Evolutionary conservation across 2,113 vertebrate genomes (phyloP).

Genomic region (Ceyx margarethae): DNA sequence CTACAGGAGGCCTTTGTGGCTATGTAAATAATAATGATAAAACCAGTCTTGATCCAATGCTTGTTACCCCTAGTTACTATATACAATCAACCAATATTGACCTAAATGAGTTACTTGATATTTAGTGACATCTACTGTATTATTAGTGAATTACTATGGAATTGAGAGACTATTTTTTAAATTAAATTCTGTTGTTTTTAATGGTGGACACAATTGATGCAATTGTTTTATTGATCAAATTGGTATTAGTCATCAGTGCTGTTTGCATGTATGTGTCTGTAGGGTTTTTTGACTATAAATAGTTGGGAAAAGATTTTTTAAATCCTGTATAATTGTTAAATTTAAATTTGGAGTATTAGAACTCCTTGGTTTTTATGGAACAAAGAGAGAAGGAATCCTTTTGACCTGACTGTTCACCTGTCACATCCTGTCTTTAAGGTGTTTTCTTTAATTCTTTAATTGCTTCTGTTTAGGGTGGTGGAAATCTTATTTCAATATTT

Average conservation of each 20-base stretch:
- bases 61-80: not conserved
- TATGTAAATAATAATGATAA: not conserved
- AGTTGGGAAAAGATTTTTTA: not conserved
- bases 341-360: not conserved
- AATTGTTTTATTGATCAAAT: not conserved
- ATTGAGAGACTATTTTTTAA: not conserved
- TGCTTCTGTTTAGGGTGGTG: not conserved
- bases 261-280: not conserved
- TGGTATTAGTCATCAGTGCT: not conserved
- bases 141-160: constrained; percentile 50
- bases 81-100: not conserved
- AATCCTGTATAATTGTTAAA: not conserved
- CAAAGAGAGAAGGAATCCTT: not conserved
- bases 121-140: constrained; percentile 75
- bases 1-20: not conserved
- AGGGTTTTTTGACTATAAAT: not conserved
- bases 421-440: not conserved
- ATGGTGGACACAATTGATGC: not conserved
- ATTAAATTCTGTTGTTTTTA: not conserved
- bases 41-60: not conserved
- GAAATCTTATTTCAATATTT: not conserved
- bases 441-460: not conserved
- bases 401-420: not conserved
- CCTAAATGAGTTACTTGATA: constrained; percentile 54
- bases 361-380: not conserved